Evolutionary conservation across 2,797 vertebrate species (phyloP).

Genomic region (Lepilemur septentrionalis): DNA sequence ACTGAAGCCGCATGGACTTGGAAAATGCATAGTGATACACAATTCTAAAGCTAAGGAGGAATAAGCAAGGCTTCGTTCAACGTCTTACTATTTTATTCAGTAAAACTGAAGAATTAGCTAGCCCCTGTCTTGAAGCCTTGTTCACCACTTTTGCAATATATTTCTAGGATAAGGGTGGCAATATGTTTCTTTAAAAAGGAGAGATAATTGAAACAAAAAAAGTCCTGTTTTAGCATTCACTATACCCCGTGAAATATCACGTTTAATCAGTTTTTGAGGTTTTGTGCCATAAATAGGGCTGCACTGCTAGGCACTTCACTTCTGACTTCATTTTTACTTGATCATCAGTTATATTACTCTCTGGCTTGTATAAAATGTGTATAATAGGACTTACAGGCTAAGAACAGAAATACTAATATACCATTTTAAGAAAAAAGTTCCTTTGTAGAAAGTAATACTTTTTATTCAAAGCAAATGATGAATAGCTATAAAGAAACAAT

Average conservation of each 20-base stretch:
- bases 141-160: background rate
- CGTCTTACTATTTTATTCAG: background rate
- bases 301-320: background rate
- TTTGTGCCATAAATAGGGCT: background rate
- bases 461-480: background rate
- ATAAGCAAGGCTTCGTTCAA: background rate
- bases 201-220: background rate
- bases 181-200: background rate
- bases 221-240: background rate
- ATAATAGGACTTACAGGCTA: background rate
- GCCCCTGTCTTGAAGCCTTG: background rate
- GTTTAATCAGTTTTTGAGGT: background rate
- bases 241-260: background rate
- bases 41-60: background rate
- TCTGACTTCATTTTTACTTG: background rate
- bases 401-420: slow-evolving; percentile 1
- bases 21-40: background rate
- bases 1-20: background rate
- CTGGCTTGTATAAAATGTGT: background rate
- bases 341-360: background rate
- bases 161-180: background rate
- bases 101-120: background rate
- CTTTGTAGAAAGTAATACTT: background rate
- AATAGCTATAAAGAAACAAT: slow-evolving; percentile 18
- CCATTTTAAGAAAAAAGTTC: background rate